Evolutionary conservation across 2,888 invertebrate species (phyloP), one percentile per base, ranked within the genome.

Genomic region (Acleris cristana): DNA sequence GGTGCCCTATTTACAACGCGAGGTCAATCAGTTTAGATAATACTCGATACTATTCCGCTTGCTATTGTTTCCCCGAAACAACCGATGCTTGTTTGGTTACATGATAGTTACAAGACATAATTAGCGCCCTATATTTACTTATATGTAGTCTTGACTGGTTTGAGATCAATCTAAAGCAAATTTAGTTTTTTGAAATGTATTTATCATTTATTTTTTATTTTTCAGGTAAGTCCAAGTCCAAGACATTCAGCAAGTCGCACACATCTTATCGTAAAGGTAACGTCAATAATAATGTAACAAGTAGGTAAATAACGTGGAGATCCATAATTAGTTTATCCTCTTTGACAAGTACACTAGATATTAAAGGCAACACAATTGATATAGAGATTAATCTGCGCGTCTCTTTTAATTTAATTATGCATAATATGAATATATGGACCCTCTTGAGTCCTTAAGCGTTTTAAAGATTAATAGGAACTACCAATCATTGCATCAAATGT

Each of bases 151-250:
- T 0, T 34, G 10, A 34, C 10, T 34, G 2, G 34, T 40, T 40
- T 40, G 40, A 40, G 12, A 14, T 34, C 34, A 40, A 40, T 12
- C 3, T 4, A 40, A 40, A 14, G 14, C 52, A 18, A 52, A 21
- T 6, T 5, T 52, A 30, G 7, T 53, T 40, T n/a, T 6, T 30
- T 55, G 5, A 18, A 55, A 14, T 18, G 10, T 34, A 12, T 40
- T 55, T 18, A 21, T 60, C 18, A n/a, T 14, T 19, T 40, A 40
- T 19, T 40, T 5, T 63, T 58, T 19, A 12, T 19, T 26, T 69
- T 69, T 53, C 69, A 69, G 69, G 65, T 69, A 69, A 69, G 69
- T 65, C 26, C 8, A 30, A 21, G 19, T n/a, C 34, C 40, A 8
- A 26, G 16, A 12, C 12, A 18, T 52, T 40, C 52, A 40, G 59